A percentile compares a stretch with the other conserved stretches of the same genome.
Evolutionary conservation across 2,888 invertebrate species (phyloP).

Genomic region (Metalampra italica): DNA sequence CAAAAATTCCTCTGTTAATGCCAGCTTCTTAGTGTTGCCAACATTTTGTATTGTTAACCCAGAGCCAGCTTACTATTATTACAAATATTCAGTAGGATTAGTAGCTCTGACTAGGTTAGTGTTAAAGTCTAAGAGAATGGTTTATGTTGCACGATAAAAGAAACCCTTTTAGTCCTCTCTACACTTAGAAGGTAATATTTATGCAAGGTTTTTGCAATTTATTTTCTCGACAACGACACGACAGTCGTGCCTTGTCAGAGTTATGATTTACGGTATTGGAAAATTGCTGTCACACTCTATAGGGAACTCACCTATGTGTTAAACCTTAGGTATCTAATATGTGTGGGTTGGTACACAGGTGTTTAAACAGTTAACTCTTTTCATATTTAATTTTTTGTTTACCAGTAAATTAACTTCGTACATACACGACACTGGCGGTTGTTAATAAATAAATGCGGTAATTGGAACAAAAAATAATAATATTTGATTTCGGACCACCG

Average conservation of each 20-base stretch:
- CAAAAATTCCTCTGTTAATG: too few species aligned
- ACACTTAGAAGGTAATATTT: neutral
- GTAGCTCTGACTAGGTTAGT: constrained; percentile 10
- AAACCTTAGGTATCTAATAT: neutral
- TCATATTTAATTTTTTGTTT: too few species aligned
- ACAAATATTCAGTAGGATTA: constrained; percentile 20
- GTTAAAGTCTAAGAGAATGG: constrained; percentile 10
- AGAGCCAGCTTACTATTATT: too few species aligned
- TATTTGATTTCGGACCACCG: too few species aligned
- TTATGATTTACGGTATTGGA: constrained; percentile 8
- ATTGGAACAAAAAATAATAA: too few species aligned
- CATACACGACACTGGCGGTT: too few species aligned
- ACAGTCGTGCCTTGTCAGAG: neutral
- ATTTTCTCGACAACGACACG: constrained; percentile 1
- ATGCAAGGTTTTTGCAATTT: constrained; percentile 6
- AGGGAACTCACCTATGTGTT: neutral
- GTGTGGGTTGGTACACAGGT: too few species aligned
- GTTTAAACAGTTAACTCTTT: too few species aligned
- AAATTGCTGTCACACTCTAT: constrained; percentile 2
- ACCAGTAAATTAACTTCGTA: too few species aligned
- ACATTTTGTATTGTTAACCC: too few species aligned
- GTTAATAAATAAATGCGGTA: too few species aligned
- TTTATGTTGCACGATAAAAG: neutral
- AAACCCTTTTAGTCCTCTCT: neutral
- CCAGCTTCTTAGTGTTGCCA: too few species aligned